phyloP scores from a whole-genome alignment of 2,113 vertebrate genomes.

The Oriolus oriolus region DNA sequence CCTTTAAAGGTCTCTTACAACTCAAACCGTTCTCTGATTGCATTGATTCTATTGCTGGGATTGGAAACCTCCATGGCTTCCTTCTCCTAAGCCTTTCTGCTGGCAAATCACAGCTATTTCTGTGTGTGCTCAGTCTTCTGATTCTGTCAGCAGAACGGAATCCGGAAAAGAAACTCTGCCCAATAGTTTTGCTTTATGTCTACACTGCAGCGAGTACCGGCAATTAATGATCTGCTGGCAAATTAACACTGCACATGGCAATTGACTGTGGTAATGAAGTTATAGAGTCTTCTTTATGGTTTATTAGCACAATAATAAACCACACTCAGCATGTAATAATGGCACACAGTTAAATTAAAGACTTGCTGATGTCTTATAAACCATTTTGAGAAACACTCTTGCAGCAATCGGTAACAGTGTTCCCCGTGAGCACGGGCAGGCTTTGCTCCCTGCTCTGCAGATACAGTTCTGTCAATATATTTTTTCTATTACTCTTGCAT shows the following conservation, averaged over 20 bases:
- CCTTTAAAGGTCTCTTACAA: not conserved
- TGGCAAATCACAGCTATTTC: not conserved
- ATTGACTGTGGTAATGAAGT: slow-evolving; percentile 68
- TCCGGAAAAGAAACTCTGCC: slow-evolving; percentile 7
- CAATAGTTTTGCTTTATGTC: slow-evolving; percentile 36
- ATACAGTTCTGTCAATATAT: not conserved
- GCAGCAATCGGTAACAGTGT: not conserved
- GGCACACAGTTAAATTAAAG: slow-evolving; percentile 65
- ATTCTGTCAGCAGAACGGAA: not conserved
- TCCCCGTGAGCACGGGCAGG: not conserved
- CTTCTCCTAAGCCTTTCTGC: not conserved
- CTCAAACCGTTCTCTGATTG: not conserved
- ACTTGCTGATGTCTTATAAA: slow-evolving; percentile 62
- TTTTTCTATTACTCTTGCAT: slow-evolving; percentile 31
- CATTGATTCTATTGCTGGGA: not conserved
- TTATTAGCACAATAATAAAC: slow-evolving; percentile 69
- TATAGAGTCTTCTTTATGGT: slow-evolving; percentile 63
- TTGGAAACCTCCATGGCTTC: not conserved
- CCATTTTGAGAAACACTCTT: slow-evolving; percentile 41
- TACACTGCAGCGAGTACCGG: not conserved
- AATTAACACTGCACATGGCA: slow-evolving; percentile 58
- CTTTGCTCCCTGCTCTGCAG: slow-evolving; percentile 9
- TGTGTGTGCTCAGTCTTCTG: not conserved
- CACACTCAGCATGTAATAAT: slow-evolving; percentile 56
- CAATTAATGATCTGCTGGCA: slow-evolving; percentile 58